Conservation (phyloP, 2,113 vertebrate species). For the Otolemur garnettii region DNA sequence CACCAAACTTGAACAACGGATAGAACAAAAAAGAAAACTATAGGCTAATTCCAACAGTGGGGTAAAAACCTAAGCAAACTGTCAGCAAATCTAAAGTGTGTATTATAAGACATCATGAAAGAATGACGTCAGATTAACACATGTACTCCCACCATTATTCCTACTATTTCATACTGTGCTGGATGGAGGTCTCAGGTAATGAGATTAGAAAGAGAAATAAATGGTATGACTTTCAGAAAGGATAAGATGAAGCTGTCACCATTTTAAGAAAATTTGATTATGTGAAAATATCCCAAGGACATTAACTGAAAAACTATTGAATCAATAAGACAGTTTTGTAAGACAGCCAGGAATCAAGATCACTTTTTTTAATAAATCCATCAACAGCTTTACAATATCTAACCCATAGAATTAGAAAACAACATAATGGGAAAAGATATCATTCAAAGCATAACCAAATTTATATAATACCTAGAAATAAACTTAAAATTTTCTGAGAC, state of each 20-base stretch:
- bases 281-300: not conserved
- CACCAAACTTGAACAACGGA: not conserved
- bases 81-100: not conserved
- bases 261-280: not conserved
- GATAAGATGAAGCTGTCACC: not conserved
- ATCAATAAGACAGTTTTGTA: not conserved
- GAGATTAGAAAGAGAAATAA: not conserved
- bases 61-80: not conserved
- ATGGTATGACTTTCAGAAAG: not conserved
- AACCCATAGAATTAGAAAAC: not conserved
- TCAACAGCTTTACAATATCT: slow-evolving; percentile 2
- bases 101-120: not conserved
- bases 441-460: not conserved
- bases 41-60: not conserved
- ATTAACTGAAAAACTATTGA: not conserved
- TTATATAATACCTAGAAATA: slow-evolving; percentile 8
- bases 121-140: not conserved
- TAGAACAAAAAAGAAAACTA: not conserved
- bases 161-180: not conserved
- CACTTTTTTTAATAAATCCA: not conserved
- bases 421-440: not conserved
- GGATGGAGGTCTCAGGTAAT: not conserved
- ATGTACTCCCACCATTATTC: not conserved
- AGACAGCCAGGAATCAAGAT: not conserved
- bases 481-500: not conserved